Percentiles rank a stretch among this genome's conserved stretches.
phyloP scores from a whole-genome alignment of 2,888 invertebrate genomes.

The Ctena decussata region DNA sequence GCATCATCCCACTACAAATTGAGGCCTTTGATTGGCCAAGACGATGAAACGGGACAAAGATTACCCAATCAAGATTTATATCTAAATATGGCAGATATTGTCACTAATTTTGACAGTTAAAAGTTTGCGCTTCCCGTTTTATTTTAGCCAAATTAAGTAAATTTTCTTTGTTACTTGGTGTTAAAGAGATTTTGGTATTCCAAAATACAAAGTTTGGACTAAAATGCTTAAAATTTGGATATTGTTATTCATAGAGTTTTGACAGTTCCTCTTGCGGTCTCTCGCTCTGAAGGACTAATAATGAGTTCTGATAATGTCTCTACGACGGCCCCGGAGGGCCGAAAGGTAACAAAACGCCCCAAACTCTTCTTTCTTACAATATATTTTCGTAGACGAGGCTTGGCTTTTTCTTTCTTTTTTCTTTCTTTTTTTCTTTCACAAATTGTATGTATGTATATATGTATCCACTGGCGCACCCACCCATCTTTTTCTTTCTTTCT shows the following conservation, averaged over 20 bases:
- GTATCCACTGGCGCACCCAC: neutral
- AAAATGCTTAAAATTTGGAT: too few relatives aligned
- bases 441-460: neutral
- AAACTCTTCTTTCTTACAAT: neutral
- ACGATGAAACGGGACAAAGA: slow-evolving; percentile 6
- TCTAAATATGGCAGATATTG: slow-evolving; percentile 3
- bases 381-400: too few relatives aligned
- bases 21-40: neutral
- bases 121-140: slow-evolving; percentile 1
- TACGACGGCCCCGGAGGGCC: slow-evolving; percentile 62
- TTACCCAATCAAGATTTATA: slow-evolving; percentile 12
- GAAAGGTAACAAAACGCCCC: slow-evolving; percentile 68
- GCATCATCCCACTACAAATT: neutral
- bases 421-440: too few relatives aligned
- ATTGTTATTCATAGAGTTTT: too few relatives aligned
- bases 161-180: neutral
- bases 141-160: neutral
- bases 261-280: too few relatives aligned
- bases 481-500: neutral
- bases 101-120: neutral
- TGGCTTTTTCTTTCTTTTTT: too few relatives aligned
- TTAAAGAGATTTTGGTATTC: neutral
- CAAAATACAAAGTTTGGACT: too few relatives aligned
- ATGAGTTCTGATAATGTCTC: slow-evolving; percentile 70
- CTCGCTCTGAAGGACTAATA: too few relatives aligned